These are phyloP conservation scores for Zaprionus bogoriensis DNA, from an alignment of 2,888 invertebrate species.

Conservation along the genomic window DNA sequence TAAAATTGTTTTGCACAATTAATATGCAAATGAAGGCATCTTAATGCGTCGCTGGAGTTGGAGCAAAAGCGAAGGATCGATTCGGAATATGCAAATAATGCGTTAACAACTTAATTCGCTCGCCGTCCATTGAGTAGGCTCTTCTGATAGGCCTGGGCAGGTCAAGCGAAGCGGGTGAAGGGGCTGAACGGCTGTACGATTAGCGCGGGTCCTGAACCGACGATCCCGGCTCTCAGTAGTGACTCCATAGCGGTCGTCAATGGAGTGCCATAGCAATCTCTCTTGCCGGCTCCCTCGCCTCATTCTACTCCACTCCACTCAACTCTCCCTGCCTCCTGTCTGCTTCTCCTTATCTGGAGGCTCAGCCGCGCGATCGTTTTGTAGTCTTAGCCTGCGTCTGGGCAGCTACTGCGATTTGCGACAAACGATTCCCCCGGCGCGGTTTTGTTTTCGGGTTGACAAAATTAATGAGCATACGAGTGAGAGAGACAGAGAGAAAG, in stretches of 20 bases:
- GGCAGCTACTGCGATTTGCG: slow-evolving; percentile 74
- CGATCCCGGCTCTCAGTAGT: slow-evolving; percentile 17
- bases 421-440: slow-evolving; percentile 22
- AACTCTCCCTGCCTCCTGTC: not conserved
- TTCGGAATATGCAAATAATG: slow-evolving; percentile 80
- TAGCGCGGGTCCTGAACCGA: slow-evolving; percentile 52
- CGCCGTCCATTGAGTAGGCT: slow-evolving; percentile 30
- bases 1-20: slow-evolving; percentile 77
- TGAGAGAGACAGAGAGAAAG: not conserved
- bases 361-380: slow-evolving; percentile 60
- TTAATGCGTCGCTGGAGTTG: slow-evolving; percentile 76
- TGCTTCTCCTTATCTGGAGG: slow-evolving; percentile 52
- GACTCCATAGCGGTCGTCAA: slow-evolving; percentile 7
- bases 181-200: slow-evolving; percentile 35
- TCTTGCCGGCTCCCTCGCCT: not conserved
- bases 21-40: slow-evolving; percentile 80
- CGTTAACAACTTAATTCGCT: slow-evolving; percentile 82
- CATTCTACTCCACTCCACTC: not conserved
- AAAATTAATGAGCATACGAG: slow-evolving; percentile 65
- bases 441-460: slow-evolving; percentile 59
- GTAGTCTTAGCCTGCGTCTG: slow-evolving; percentile 60
- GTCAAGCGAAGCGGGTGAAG: not conserved
- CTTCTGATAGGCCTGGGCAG: not conserved
- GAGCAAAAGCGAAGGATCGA: slow-evolving; percentile 2
- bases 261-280: not conserved